These are phyloP conservation scores for Tragopan temminckii DNA, from an alignment of 2,797 vertebrate species.

Conservation along the genomic window DNA sequence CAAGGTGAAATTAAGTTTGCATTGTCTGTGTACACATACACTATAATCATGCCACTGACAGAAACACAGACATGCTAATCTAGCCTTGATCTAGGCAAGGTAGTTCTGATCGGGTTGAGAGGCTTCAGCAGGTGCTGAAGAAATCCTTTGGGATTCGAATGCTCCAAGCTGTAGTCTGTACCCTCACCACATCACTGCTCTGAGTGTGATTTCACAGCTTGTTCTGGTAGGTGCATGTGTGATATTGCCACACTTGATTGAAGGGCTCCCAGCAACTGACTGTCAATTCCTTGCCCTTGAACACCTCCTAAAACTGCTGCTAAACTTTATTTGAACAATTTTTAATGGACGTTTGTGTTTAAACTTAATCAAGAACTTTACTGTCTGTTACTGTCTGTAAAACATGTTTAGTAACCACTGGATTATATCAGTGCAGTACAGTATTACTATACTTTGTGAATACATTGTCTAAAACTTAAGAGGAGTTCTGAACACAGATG, in stretches of 20 bases:
- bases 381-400: not conserved
- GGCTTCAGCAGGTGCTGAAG: not conserved
- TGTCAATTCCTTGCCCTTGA: not conserved
- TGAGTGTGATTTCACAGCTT: not conserved
- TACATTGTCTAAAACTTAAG: not conserved
- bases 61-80: not conserved
- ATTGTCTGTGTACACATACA: not conserved
- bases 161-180: not conserved
- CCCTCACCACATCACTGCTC: not conserved
- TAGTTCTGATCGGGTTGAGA: not conserved
- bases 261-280: not conserved
- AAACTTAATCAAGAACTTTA: not conserved
- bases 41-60: not conserved
- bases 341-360: constrained; percentile 5
- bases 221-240: accelerated
- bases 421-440: not conserved
- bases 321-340: not conserved
- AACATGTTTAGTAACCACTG: not conserved
- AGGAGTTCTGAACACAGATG: not conserved
- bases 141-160: not conserved
- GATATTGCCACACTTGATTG: not conserved
- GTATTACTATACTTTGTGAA: not conserved
- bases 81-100: not conserved
- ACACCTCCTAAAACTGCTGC: not conserved
- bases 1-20: not conserved